Evolutionary conservation across 2,888 invertebrate species (phyloP).

Genomic region (Rutpela maculata): DNA sequence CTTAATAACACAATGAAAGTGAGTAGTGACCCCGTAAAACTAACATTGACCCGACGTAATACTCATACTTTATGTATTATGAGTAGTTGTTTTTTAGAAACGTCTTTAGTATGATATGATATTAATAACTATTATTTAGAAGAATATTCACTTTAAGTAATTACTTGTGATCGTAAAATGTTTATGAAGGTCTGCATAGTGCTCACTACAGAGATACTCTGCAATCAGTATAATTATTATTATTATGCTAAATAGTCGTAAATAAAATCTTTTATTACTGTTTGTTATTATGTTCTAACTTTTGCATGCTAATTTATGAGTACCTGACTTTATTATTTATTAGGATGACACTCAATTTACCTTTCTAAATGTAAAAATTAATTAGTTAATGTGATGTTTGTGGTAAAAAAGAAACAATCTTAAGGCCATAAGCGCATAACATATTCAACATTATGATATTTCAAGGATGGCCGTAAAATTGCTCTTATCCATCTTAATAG

Average conservation of each 20-base stretch:
- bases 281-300: not conserved
- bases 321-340: not conserved
- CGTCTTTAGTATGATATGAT: not conserved
- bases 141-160: not conserved
- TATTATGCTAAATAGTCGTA: not conserved
- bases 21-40: not conserved
- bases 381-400: too few species aligned
- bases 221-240: not conserved
- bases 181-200: not conserved
- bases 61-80: not conserved
- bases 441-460: too few species aligned
- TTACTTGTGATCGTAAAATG: not conserved
- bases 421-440: too few species aligned
- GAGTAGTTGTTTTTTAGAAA: not conserved
- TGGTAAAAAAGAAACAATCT: too few species aligned
- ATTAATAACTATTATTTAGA: not conserved
- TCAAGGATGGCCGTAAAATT: too few species aligned
- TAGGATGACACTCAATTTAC: not conserved
- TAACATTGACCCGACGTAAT: constrained; percentile 13
- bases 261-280: not conserved
- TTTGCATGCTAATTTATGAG: not conserved
- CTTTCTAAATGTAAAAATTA: not conserved
- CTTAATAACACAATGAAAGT: not conserved
- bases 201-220: not conserved
- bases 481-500: too few species aligned